Evolutionary conservation across 2,888 invertebrate genomes (phyloP), one percentile per base, ranked within the genome.

Genomic region (Invenusta paracnida): DNA sequence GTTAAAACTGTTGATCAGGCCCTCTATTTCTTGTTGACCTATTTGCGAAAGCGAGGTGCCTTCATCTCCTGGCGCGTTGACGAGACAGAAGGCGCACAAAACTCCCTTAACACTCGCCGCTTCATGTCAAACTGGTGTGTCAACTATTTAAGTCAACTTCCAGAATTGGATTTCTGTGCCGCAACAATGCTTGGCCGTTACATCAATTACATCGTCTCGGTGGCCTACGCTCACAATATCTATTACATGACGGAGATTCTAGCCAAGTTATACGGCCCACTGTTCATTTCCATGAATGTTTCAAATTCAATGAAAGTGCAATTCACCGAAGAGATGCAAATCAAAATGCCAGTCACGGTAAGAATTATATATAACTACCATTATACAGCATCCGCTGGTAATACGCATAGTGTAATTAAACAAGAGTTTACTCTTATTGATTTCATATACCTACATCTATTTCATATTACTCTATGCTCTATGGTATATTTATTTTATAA

Each of bases 161-260:
- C 84, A 1, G 67, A 30, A 23, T 81, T 84, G 23, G 84, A 84
- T 11, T 84, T n/a, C 31, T 84, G 67, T 23, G 84, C 84, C 1
- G 29, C 30, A 5, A 48, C 48, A 17, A 25, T 25, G 29, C 5
- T 84, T 23, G 84, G 84, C 13, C 84, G 84, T 1, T 84, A 84
- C 23, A 1, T 84, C 23, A 30, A 84, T 2, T 25, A 84, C 84
- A 1, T 84, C 1, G 17, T 84, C 1, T 2, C 31, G 11, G 84
- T 84, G n/a, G 13, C 73, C 11, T 81, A 81, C 23, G 31, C 25
- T 1, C 84, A 84, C 27, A 48, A 84, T 2, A 2, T 84, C 5
- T 73, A 30, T 23, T 84, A 66, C 23, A 1, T 84, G 31, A 5
- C 2, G 2, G 66, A 84, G 17, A 27, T 84, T 17, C 31, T 84